phyloP scores from a whole-genome alignment of 35 echinoderm and acorn worm species.

The Holothuria glaberrima region DNA sequence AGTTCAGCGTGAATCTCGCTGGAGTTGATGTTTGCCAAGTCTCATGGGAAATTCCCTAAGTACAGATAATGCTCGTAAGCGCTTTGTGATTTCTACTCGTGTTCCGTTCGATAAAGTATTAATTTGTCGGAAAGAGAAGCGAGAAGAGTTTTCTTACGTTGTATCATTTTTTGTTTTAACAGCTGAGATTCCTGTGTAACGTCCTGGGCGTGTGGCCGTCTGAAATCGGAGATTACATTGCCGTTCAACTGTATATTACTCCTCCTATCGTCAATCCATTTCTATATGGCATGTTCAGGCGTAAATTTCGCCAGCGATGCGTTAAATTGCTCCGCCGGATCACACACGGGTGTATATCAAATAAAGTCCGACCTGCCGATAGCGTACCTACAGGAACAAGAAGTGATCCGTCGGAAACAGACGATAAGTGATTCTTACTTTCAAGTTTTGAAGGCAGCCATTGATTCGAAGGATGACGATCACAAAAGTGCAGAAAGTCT shows the following conservation, averaged over 20 bases:
- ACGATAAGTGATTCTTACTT: neutral
- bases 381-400: neutral
- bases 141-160: too few relatives aligned
- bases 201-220: conserved; percentile 66
- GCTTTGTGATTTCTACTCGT: too few relatives aligned
- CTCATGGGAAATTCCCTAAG: too few relatives aligned
- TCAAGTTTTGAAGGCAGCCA: too few relatives aligned
- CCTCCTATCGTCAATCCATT: conserved; percentile 74
- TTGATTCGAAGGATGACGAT: too few relatives aligned
- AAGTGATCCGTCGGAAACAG: neutral
- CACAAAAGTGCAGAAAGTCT: too few relatives aligned
- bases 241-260: conserved; percentile 66
- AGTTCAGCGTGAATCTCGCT: too few relatives aligned
- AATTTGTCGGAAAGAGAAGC: too few relatives aligned
- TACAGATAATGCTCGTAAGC: too few relatives aligned
- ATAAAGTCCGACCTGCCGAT: conserved; percentile 40
- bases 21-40: too few relatives aligned
- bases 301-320: conserved; percentile 57
- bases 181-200: conserved; percentile 75
- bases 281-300: conserved; percentile 72
- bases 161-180: conserved; percentile 24
- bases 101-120: too few relatives aligned
- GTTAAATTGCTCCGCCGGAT: neutral
- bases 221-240: conserved; percentile 61
- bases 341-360: conserved; percentile 2